Evolutionary conservation across 2,113 vertebrate species (phyloP).

Genomic region (Danionella cerebrum): DNA sequence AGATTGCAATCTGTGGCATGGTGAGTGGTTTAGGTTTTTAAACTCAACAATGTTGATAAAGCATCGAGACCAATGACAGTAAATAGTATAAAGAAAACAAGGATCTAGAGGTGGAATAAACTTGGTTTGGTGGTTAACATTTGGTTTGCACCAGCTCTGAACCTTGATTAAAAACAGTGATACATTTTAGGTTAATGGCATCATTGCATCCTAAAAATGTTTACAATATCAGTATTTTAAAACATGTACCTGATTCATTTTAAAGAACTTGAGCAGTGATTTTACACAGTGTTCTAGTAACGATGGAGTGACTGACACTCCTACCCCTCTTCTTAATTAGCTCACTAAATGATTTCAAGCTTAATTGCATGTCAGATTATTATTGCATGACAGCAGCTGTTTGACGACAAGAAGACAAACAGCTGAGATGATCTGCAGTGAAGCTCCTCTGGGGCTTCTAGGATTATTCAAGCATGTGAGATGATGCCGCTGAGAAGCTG

Average conservation of each 20-base stretch:
- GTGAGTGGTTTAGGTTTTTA: no score
- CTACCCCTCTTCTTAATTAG: conserved; percentile 24
- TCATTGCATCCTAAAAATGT: no score
- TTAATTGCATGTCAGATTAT: conserved; percentile 44
- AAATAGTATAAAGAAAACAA: no score
- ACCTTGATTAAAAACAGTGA: no score
- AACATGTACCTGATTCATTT: neutral
- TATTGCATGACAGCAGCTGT: conserved; percentile 34
- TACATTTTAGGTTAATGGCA: no score
- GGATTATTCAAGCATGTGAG: conserved; percentile 29
- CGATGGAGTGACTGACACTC: neutral
- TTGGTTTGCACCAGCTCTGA: no score
- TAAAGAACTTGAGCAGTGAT: conserved; percentile 16
- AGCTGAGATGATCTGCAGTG: conserved; percentile 1
- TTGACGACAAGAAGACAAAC: conserved; percentile 14
- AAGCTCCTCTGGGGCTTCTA: conserved; percentile 29
- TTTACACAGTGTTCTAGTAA: neutral
- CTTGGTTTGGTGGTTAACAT: no score
- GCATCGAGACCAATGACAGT: no score
- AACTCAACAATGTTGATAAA: no score
- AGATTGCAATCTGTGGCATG: no score
- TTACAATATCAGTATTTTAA: no score
- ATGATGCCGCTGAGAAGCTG: neutral
- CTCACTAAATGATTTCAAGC: conserved; percentile 44
- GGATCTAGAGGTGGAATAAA: no score